Evolutionary conservation across 2,797 vertebrate species (phyloP).

Genomic region (Gymnoscopelus braueri): DNA sequence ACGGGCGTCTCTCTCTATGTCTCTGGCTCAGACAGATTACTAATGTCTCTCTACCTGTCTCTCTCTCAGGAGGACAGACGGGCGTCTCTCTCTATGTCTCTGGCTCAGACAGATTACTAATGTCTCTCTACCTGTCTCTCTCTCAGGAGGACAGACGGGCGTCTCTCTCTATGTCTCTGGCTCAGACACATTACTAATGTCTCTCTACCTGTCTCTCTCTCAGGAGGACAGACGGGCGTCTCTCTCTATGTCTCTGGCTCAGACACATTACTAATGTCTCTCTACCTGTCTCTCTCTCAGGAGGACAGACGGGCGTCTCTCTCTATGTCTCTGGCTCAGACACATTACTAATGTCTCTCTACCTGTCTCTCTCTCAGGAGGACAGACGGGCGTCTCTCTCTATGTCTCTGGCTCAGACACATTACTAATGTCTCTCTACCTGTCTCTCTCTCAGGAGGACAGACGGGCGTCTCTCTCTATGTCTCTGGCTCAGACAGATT

Average conservation of each 20-base stretch:
- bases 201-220: neutral
- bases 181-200: too few relatives aligned
- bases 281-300: neutral
- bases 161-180: too few relatives aligned
- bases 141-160: too few relatives aligned
- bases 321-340: neutral
- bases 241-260: constrained; percentile 92
- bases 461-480: constrained; percentile 88
- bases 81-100: constrained; percentile 91
- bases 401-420: neutral
- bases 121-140: neutral
- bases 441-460: constrained; percentile 77
- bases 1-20: neutral
- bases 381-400: neutral
- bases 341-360: too few relatives aligned
- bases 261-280: constrained; percentile 84
- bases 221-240: constrained; percentile 88
- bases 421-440: neutral
- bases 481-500: constrained; percentile 92
- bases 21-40: neutral
- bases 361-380: neutral
- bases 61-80: constrained; percentile 82
- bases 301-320: too few relatives aligned
- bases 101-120: constrained; percentile 93
- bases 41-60: neutral